Conservation (phyloP, 2,797 vertebrate genomes). For the Centroberyx gerrardi region DNA sequence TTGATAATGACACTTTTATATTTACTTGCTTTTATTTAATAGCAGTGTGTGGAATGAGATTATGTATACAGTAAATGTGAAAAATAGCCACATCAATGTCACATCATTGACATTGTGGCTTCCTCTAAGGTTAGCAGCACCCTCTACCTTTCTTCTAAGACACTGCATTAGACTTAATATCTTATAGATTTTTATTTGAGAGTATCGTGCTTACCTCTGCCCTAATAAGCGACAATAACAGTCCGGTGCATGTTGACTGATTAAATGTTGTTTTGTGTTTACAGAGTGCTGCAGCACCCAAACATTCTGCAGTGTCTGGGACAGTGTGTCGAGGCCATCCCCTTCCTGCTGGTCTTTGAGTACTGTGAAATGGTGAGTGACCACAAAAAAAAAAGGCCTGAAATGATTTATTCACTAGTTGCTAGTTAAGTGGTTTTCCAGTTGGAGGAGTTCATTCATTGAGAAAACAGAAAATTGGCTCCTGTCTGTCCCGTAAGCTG, state of each 20-base stretch:
- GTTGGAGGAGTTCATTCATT: constrained; percentile 21
- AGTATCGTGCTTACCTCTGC: neutral
- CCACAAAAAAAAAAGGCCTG: neutral
- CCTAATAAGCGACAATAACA: neutral
- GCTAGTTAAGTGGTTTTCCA: constrained; percentile 10
- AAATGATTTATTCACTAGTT: neutral
- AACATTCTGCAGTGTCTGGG: constrained; percentile 96
- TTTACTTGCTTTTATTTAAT: neutral
- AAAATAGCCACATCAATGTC: constrained; percentile 18
- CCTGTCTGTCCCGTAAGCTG: constrained; percentile 34
- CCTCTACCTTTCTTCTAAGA: constrained; percentile 55
- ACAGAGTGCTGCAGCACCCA: constrained; percentile 92
- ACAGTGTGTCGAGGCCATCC: constrained; percentile 96
- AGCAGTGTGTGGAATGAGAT: neutral
- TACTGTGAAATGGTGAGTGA: constrained; percentile 97
- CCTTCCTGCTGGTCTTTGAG: constrained; percentile 96
- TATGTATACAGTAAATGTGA: neutral
- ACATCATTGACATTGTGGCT: constrained; percentile 12
- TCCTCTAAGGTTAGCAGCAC: constrained; percentile 45
- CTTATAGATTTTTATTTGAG: neutral
- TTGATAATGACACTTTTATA: neutral
- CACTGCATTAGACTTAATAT: constrained; percentile 31
- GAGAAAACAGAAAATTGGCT: constrained; percentile 35
- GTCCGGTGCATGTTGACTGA: neutral
- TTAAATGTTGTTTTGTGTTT: constrained; percentile 35